Percentiles rank a stretch among this genome's conserved stretches.
Conservation (phyloP, 37 sponge, comb jelly and placozoan species). For the Tethya wilhelma region DNA sequence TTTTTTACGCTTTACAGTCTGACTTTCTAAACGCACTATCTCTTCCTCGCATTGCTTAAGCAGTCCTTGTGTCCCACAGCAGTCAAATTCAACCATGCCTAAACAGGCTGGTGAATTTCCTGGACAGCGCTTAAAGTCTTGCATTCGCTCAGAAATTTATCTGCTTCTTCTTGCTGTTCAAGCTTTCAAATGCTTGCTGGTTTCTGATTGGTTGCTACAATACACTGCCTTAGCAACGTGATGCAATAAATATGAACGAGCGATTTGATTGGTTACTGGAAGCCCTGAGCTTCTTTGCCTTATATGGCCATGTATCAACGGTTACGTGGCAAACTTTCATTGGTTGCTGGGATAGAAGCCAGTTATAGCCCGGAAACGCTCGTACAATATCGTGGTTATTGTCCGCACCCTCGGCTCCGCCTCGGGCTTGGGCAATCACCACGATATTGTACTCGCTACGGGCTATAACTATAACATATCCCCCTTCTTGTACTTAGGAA, state of each 20-base stretch:
- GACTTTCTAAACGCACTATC: background rate
- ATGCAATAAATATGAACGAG: background rate
- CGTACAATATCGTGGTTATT: slow-evolving; percentile 1
- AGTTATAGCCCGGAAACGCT: background rate
- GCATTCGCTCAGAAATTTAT: background rate
- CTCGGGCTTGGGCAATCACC: background rate
- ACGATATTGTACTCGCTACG: background rate
- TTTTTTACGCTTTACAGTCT: background rate
- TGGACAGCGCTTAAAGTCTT: background rate
- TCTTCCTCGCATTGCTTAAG: background rate
- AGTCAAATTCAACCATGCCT: background rate
- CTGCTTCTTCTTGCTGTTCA: background rate
- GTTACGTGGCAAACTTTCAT: background rate
- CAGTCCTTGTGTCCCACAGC: background rate
- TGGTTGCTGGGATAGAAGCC: background rate
- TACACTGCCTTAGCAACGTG: background rate
- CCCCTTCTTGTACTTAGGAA: too few species aligned
- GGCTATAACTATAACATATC: background rate
- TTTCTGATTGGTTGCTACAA: background rate
- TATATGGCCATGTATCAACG: too few species aligned
- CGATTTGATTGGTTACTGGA: background rate
- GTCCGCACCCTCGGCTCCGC: background rate
- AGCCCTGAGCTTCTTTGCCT: too few species aligned
- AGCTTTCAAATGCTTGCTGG: background rate
- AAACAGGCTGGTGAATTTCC: background rate